Evolutionary conservation across 1,140 invertebrate genomes (phyloP).

Genomic region (Drosophila mayri): DNA sequence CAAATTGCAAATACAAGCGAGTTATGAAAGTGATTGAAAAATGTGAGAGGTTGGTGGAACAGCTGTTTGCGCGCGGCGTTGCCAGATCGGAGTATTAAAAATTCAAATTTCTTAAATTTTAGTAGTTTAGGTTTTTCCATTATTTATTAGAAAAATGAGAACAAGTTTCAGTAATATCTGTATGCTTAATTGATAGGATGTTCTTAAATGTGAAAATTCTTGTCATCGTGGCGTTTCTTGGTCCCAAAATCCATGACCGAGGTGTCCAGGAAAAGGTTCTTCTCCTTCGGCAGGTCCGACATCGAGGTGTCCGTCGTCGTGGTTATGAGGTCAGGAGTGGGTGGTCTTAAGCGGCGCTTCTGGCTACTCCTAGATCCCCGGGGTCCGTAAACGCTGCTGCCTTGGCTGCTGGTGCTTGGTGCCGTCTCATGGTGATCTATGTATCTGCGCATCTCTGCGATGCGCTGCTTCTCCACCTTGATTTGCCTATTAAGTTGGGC

Average conservation of each 20-base stretch:
- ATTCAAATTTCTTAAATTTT: background rate
- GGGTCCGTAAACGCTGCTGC: background rate
- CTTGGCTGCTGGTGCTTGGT: background rate
- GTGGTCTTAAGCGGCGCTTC: background rate
- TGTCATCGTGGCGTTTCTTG: background rate
- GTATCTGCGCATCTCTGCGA: conserved; percentile 19
- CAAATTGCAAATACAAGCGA: background rate
- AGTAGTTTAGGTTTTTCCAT: too few species aligned
- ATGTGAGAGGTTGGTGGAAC: background rate
- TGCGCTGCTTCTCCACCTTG: conserved; percentile 27
- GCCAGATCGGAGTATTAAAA: background rate
- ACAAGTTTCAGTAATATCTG: background rate
- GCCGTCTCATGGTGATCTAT: conserved; percentile 22
- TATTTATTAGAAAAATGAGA: background rate
- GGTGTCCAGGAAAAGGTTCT: conserved; percentile 5
- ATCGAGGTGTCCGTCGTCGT: background rate
- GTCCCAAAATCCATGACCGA: background rate
- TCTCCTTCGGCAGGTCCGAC: conserved; percentile 3
- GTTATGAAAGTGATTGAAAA: conserved; percentile 32
- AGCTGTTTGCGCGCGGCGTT: conserved; percentile 4
- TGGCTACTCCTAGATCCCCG: background rate
- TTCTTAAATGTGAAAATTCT: conserved; percentile 1
- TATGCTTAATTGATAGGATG: background rate
- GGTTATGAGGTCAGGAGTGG: background rate
- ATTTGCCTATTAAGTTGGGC: conserved; percentile 30